phyloP scores from a whole-genome alignment of 1,140 invertebrate genomes.

The Cataglyphis hispanica region DNA sequence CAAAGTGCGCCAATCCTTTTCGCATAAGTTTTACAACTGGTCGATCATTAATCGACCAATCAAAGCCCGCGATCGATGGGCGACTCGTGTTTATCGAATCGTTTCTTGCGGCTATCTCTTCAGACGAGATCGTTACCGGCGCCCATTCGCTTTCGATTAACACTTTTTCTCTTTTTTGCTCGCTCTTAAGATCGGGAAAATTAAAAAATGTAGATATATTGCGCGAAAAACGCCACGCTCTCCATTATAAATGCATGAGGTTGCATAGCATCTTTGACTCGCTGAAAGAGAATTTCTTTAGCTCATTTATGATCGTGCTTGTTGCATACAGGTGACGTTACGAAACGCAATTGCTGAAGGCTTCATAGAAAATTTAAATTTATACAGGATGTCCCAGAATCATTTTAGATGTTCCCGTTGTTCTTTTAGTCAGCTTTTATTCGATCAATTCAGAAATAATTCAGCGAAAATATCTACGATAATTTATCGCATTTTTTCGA shows the following conservation, averaged over 20 bases:
- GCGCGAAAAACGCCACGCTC: slow-evolving; percentile 23
- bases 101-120: slow-evolving; percentile 29
- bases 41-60: slow-evolving; percentile 67
- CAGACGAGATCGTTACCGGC: slow-evolving; percentile 28
- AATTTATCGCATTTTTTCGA: neutral
- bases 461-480: neutral
- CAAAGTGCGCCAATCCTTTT: slow-evolving; percentile 43
- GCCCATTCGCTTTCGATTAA: slow-evolving; percentile 45
- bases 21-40: slow-evolving; percentile 52
- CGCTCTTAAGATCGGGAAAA: neutral
- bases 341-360: slow-evolving; percentile 9
- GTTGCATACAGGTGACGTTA: slow-evolving; percentile 15
- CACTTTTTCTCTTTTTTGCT: slow-evolving; percentile 18
- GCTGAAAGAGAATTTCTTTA: slow-evolving; percentile 33
- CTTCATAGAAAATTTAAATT: slow-evolving; percentile 39
- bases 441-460: neutral
- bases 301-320: neutral
- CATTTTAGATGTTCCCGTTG: neutral
- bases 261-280: slow-evolving; percentile 44
- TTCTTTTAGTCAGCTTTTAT: neutral
- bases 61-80: slow-evolving; percentile 71
- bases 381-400: neutral
- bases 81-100: neutral
- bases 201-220: slow-evolving; percentile 21
- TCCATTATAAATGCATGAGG: slow-evolving; percentile 31